These are phyloP conservation scores for Cepaea hortensis DNA, from an alignment of 2,888 invertebrate species.

Conservation along the genomic window DNA sequence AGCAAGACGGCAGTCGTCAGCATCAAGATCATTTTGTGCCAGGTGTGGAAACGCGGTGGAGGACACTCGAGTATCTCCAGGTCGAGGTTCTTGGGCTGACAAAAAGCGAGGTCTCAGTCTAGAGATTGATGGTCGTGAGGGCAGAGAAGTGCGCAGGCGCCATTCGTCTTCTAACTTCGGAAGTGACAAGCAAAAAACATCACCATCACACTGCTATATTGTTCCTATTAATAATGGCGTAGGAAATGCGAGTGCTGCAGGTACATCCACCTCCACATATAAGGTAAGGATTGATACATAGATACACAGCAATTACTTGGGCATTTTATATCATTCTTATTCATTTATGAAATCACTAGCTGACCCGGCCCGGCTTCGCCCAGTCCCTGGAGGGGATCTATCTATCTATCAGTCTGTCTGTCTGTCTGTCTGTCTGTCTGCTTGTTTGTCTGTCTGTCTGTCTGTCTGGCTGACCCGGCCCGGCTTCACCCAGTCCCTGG, in stretches of 20 bases:
- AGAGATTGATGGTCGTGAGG: constrained; percentile 35
- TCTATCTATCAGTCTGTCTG: no score
- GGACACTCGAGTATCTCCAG: neutral
- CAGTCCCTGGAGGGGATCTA: no score
- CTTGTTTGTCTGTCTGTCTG: no score
- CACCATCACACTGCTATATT: constrained; percentile 35
- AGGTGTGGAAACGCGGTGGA: constrained; percentile 21
- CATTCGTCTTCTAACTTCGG: constrained; percentile 6
- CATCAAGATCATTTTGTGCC: constrained; percentile 31
- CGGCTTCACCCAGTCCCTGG: no score
- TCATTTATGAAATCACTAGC: no score
- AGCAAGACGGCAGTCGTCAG: neutral
- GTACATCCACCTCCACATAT: constrained; percentile 2
- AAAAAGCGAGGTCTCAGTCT: constrained; percentile 26
- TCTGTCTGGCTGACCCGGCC: no score
- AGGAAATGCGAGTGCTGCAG: neutral
- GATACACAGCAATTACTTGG: neutral
- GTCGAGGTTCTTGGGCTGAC: constrained; percentile 9
- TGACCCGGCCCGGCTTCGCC: no score
- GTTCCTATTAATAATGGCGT: neutral
- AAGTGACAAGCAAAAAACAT: neutral
- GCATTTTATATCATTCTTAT: no score
- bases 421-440: no score
- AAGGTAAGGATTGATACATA: neutral
- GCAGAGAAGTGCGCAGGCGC: constrained; percentile 19